Conservation (phyloP, 2,113 vertebrate genomes). For the Ceyx cyanopectus region DNA sequence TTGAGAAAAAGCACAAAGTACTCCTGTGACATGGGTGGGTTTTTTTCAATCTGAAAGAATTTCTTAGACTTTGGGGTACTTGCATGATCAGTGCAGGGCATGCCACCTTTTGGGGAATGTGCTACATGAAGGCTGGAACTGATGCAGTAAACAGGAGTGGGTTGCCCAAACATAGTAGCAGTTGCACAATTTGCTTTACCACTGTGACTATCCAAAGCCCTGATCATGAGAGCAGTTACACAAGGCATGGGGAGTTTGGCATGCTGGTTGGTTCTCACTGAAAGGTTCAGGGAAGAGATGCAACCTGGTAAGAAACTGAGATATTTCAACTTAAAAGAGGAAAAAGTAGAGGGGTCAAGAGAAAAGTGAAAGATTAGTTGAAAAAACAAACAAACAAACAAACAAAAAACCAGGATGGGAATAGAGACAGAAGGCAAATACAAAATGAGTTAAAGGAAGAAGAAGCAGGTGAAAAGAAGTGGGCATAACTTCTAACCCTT, state of each 20-base stretch:
- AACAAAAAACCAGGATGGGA: background rate
- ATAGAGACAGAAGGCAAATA: background rate
- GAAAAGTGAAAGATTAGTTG: background rate
- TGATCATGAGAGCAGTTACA: background rate
- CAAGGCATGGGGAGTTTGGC: background rate
- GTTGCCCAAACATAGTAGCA: background rate
- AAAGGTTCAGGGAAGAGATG: background rate
- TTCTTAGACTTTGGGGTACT: background rate
- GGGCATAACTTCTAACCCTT: background rate
- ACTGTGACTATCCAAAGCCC: background rate
- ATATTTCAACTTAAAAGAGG: background rate
- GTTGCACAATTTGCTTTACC: background rate
- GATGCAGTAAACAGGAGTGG: background rate
- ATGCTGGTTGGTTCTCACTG: rapidly evolving
- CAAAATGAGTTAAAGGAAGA: background rate
- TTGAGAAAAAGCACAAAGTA: background rate
- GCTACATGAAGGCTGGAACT: background rate
- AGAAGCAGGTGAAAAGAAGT: background rate
- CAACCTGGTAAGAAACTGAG: background rate
- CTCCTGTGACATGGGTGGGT: background rate
- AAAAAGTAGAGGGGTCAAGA: background rate
- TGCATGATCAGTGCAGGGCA: background rate
- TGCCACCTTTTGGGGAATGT: background rate
- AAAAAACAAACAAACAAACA: background rate
- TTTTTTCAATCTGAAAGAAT: background rate